Base-by-base conservation (phyloP, 2,888 invertebrate genomes). In the Bombylius discolor region DNA sequence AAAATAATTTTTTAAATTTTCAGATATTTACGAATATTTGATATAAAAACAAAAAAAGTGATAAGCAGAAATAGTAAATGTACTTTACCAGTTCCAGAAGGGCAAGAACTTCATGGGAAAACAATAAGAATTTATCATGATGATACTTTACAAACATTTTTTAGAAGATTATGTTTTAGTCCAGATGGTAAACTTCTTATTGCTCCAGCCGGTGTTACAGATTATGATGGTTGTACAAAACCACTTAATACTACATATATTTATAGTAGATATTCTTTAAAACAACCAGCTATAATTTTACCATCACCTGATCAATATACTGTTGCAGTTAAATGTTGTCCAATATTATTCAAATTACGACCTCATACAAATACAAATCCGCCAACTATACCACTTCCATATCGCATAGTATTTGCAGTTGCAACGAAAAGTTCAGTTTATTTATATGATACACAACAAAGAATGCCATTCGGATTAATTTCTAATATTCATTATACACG, bases 101-200 rank as follows among this genome's bases (percentile, higher is more conserved):
- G 75, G 0, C 83, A 85, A 65, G 76, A 79, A 1, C 69, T 86
- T 5, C 77, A 81, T 60, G 78, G 79, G 0, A 81, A 81, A 62
- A 76, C 77, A 55, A 78, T 85, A 13, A 80, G 87, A 44, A 76
- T 93, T 49, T 96, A 87, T 73, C 88, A 93, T 65, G 95, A 96
- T 64, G 95, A 95, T 69, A 94, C 94, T 0, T 78, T 95, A 61
- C 90, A 93, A 72, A 92, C 97, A 0, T 99, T 93, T 74, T 96
- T 91, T 69, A 80, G 99, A 47, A 79, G 98, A 44, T 73, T 97
- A 34, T 81, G 85, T 49, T 99, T 94, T 69, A 89, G 92, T 33
- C 93, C 95, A 0, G 95, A 96, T 71, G 99, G 98, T 0, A 79
- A 86, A 66, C 73, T 98, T 50, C 73, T 99, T 32, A 81, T 97